Base-by-base conservation (phyloP, 2,888 invertebrate species). In the Chloromyia formosa region DNA sequence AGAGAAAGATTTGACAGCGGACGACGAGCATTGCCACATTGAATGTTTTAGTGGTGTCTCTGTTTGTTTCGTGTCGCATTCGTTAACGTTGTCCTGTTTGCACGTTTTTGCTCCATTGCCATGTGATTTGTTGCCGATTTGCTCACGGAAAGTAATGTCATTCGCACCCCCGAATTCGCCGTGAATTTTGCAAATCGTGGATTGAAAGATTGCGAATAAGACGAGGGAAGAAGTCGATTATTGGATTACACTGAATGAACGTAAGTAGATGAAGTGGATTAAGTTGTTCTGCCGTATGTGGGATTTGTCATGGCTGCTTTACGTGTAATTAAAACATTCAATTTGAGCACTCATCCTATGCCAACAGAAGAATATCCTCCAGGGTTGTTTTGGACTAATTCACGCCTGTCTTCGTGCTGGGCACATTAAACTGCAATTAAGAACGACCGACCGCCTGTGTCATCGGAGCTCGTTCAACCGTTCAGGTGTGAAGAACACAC, bases 101-200 rank as follows among this genome's bases (percentile, higher is more conserved):
- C 35, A 35, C 20, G 12, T 18, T 35, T 35, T 35, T 10, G 42
- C 22, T 66, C 66, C 45, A 22, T 23, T 45, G 49, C 66, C 66
- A 66, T 49, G 66, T 66, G 66, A 66, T 45, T 66, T 27, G n/a
- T 66, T 45, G 66, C 66, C n/a, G n/a, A n/a, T n/a, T n/a, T 20
- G 66, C 45, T 35, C 27, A 35, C 27, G 27, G 27, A 35, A 35
- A 35, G 27, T 35, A 35, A 2, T 66, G 66, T 66, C 62, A 62
- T 40, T 62, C 22, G 23, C 18, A 27, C 16, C 23, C 14, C n/a
- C 16, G 62, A 62, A 62, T 62, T 49, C n/a, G 20, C 45, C 45
- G 45, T n/a, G 3, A 35, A 35, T 14, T 49, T 49, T 61, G 61
- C n/a, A n/a, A n/a, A n/a, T n/a, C n/a, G n/a, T n/a, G n/a, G n/a